Evolutionary conservation across 2,113 vertebrate genomes (phyloP), one percentile per base, ranked within the genome.

Genomic region (Corythoichthys intestinalis): DNA sequence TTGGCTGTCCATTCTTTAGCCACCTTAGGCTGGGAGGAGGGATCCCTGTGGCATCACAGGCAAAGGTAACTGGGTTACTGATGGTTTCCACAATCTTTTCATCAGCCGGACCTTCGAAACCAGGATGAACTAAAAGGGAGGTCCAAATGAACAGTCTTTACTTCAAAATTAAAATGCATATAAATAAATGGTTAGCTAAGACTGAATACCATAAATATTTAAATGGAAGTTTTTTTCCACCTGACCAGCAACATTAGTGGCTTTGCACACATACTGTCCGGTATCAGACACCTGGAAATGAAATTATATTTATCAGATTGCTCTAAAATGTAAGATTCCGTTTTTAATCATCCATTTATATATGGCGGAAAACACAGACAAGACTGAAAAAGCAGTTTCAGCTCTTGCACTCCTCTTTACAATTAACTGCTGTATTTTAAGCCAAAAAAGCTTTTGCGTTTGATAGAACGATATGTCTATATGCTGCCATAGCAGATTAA

Each of bases 151-250:
- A 9, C 57, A 15, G 28, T 58, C 2, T 35, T 44, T 4, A 10
- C 15, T 54, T 34, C 65, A 14, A 39, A 67, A 49, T 13, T 9
- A 9, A 5, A 67, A 1, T 0, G 12, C 34, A 68, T 17, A n/a
- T 63, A 2, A 63, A 46, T 50, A 37, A 37, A 59, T 34, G 0
- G 4, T 50, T 35, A 14, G 63, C 6, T 63, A 7, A 15, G 1
- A 57, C 48, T 6, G 6, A 83, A 90, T 90, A 99, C 97, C 95
- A 81, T 97, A 91, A 85, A 99, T 92, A 83, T 94, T 98, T 74
- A 99, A 90, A 85, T 98, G 93, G 87, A 99, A 98, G 90, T 93
- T 95, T 90, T 97, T 98, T 89, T 96, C 95, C 89, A 96, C 94
- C 72, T 86, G 94, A 61, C 97, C 97, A 5, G 94, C 97, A 82